These are phyloP conservation scores for Dolichomitus sp. DNA, from an alignment of 2,888 invertebrate genomes.

Conservation along the genomic window DNA sequence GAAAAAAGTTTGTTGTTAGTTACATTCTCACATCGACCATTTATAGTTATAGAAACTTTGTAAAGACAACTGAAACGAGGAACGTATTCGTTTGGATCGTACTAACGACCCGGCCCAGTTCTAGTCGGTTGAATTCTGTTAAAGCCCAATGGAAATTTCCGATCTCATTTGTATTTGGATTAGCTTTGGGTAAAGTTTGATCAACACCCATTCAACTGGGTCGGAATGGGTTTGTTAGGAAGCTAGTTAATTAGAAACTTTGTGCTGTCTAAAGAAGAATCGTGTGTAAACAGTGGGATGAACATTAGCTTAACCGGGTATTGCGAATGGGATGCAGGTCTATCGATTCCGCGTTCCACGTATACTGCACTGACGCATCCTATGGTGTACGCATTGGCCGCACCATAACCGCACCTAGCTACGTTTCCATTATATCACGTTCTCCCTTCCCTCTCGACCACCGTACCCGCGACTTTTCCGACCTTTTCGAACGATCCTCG, in stretches of 20 bases:
- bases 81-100: not conserved
- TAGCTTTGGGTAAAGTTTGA: not conserved
- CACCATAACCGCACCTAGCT: constrained; percentile 1
- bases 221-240: not conserved
- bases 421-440: constrained; percentile 40
- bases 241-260: constrained; percentile 3
- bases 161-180: not conserved
- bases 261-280: not conserved
- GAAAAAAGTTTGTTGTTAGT: constrained; percentile 40
- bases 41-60: not conserved
- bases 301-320: not conserved
- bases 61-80: not conserved
- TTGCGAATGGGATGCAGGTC: not conserved
- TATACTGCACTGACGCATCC: not conserved
- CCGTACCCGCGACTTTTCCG: constrained; percentile 20
- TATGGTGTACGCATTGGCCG: not conserved
- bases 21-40: not conserved
- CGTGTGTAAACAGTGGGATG: not conserved
- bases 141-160: not conserved
- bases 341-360: not conserved
- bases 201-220: not conserved
- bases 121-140: not conserved
- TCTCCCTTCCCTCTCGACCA: not conserved
- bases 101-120: not conserved
- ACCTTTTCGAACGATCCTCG: constrained; percentile 40